phyloP scores from a whole-genome alignment of 2,797 vertebrate genomes.

The Oophaga sylvatica region DNA sequence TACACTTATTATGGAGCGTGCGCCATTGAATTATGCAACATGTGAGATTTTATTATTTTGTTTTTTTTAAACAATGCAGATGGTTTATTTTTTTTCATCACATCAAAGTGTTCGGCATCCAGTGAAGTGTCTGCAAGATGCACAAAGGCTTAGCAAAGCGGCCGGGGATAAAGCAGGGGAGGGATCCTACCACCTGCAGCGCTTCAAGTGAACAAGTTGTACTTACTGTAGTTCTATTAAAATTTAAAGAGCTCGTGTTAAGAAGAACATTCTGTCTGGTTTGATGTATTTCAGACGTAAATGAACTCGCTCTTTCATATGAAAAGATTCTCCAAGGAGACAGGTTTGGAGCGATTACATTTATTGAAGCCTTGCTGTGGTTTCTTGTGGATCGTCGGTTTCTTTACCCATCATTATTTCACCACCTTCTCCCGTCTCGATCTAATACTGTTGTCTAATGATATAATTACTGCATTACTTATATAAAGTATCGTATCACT shows the following conservation, averaged over 20 bases:
- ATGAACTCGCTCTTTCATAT: constrained; percentile 8
- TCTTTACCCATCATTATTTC: neutral
- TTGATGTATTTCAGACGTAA: constrained; percentile 36
- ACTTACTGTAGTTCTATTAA: constrained; percentile 48
- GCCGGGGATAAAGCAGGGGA: neutral
- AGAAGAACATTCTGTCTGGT: constrained; percentile 29
- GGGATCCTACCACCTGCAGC: constrained; percentile 18
- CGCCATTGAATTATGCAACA: constrained; percentile 45
- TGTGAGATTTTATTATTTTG: neutral
- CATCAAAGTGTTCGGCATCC: constrained; percentile 35
- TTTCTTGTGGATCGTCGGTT: neutral
- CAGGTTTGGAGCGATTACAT: neutral
- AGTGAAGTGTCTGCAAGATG: constrained; percentile 10
- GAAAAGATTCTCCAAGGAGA: constrained; percentile 21
- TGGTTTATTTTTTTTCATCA: constrained; percentile 4
- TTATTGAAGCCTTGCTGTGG: constrained; percentile 16
- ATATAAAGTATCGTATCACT: neutral
- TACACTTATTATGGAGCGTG: constrained; percentile 1
- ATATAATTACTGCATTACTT: constrained; percentile 1
- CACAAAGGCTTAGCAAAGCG: neutral
- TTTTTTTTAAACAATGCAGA: constrained; percentile 34
- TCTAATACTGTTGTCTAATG: neutral
- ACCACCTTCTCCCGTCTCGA: neutral
- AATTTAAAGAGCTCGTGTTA: constrained; percentile 49
- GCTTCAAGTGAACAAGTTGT: constrained; percentile 42